Evolutionary conservation across 2,888 invertebrate genomes (phyloP), one percentile per base, ranked within the genome.

Genomic region (Nipponacmea schrenckii): DNA sequence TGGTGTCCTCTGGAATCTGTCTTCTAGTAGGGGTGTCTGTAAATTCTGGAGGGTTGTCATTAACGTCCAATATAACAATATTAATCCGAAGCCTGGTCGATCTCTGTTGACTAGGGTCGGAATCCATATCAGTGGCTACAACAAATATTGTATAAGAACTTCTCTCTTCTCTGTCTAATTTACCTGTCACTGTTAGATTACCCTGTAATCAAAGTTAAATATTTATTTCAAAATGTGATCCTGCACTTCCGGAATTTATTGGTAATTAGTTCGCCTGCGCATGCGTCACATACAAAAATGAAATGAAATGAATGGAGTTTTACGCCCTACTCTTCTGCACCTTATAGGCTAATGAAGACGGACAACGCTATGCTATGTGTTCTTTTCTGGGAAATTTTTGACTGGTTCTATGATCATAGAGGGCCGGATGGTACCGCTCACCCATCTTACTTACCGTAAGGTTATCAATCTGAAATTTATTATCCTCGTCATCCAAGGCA

Each of bases 61-160:
- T 97, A n/a, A 96, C 94, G 86, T 97, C 96, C 0, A 95, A 90
- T 39, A 96, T 88, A 0, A 94, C 94, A 0, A 96, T 94, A 2
- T 75, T 77, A 14, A 83, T 80, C 8, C 78, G 75, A 20, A 83
- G 80, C n/a, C 78, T 80, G 31, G 82, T 81, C 15, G 78, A 74
- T 24, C 81, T 69, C 67, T 83, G 79, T 27, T 80, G 73, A 20
- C 76, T 76, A 5, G 76, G 73, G 26, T 78, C 73, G 48, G 90
- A 90, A 0, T 94, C 94, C 26, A 93, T 93, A 84, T 95, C 95
- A 46, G 92, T 91, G 0, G 95, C 95, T 77, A 93, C 92, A 0
- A 94, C 92, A 80, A 92, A 92, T 20, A 95, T 89, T 7, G 92
- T 91, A 39, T 95, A 91, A 0, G 92, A 91, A 0, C 93, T 92